These are phyloP conservation scores for Caranx melampygus DNA, from an alignment of 2,113 vertebrate species.

Conservation along the genomic window DNA sequence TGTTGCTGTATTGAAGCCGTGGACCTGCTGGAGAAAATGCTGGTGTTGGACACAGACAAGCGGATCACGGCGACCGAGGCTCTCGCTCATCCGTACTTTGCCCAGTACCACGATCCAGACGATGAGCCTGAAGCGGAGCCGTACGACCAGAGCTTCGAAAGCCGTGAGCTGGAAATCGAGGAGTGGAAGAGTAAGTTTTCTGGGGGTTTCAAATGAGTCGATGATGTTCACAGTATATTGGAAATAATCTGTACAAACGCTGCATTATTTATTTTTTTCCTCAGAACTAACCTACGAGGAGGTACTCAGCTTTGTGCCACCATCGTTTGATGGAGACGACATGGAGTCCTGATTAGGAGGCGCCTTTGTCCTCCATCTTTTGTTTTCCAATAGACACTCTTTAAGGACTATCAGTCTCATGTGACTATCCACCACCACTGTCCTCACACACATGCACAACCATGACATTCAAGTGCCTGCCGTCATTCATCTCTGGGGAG, in stretches of 20 bases:
- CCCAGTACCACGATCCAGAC: constrained; percentile 97
- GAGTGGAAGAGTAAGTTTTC: constrained; percentile 95
- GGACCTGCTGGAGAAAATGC: constrained; percentile 97
- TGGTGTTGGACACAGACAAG: constrained; percentile 97
- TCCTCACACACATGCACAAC: constrained; percentile 78
- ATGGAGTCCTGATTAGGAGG: constrained; percentile 93
- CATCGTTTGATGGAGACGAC: constrained; percentile 91
- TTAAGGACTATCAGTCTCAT: constrained; percentile 60
- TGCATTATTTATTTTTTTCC: constrained; percentile 17
- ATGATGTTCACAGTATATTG: neutral
- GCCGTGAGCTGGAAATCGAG: constrained; percentile 95
- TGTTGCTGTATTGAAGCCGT: constrained; percentile 84
- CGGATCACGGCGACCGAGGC: constrained; percentile 95
- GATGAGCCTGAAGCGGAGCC: constrained; percentile 97
- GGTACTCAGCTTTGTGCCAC: constrained; percentile 93
- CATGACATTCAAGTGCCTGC: constrained; percentile 92
- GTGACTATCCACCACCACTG: constrained; percentile 58
- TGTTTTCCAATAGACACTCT: constrained; percentile 61
- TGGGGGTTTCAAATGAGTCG: neutral
- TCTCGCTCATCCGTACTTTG: constrained; percentile 92
- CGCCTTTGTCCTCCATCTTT: constrained; percentile 27
- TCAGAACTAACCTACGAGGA: constrained; percentile 95
- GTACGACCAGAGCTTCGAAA: constrained; percentile 98
- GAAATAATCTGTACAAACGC: neutral
- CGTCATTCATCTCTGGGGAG: constrained; percentile 82